These are phyloP conservation scores for Plotosus lineatus DNA, from an alignment of 2,113 vertebrate genomes.

Conservation along the genomic window DNA sequence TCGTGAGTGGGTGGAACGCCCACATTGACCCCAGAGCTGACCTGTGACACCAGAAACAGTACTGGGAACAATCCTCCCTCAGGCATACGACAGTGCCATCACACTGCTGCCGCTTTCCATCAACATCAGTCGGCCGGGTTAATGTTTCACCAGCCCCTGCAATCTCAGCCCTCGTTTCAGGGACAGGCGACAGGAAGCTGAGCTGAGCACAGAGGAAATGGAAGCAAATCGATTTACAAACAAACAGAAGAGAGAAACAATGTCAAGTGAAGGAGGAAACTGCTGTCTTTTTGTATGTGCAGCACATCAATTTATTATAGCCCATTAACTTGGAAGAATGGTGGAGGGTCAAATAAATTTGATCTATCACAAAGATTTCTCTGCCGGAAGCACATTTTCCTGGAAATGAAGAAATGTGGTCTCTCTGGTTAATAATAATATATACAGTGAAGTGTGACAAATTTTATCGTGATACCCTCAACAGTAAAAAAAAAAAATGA, in stretches of 20 bases:
- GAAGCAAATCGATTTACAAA: constrained; percentile 70
- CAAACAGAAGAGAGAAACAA: constrained; percentile 60
- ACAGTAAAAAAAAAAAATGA: not conserved
- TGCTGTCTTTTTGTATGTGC: constrained; percentile 61
- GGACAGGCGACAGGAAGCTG: constrained; percentile 52
- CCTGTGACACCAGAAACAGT: constrained; percentile 66
- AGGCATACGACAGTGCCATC: constrained; percentile 66
- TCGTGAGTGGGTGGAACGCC: constrained; percentile 55
- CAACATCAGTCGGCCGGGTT: constrained; percentile 69
- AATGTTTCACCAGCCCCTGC: constrained; percentile 70
- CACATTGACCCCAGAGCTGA: constrained; percentile 67
- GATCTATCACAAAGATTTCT: not conserved
- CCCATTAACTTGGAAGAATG: constrained; percentile 57
- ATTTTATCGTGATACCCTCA: not conserved
- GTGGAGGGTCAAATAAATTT: not conserved
- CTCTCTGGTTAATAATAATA: not conserved
- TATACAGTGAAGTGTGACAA: not conserved
- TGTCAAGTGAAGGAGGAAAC: constrained; percentile 45
- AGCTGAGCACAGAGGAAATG: constrained; percentile 67
- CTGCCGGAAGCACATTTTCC: not conserved
- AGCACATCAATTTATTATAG: constrained; percentile 63
- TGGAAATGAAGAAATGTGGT: not conserved
- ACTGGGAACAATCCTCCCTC: constrained; percentile 66
- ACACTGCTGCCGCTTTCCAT: constrained; percentile 68
- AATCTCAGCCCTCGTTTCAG: constrained; percentile 43